Conservation (phyloP, 2,888 invertebrate species). For the Deilephila porcellus region DNA sequence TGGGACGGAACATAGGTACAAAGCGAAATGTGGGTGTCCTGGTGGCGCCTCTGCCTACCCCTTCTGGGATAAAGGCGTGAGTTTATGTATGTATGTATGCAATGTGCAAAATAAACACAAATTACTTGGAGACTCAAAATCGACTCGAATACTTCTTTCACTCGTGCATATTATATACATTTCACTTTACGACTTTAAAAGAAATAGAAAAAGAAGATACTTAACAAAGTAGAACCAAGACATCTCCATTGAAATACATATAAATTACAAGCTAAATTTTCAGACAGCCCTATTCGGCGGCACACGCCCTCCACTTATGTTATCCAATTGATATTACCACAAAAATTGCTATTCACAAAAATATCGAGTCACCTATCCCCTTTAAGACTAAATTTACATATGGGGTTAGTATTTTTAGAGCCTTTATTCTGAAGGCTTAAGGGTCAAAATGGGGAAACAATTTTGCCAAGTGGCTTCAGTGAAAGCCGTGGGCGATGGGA, state of each 20-base stretch:
- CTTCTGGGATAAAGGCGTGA: too few relatives aligned
- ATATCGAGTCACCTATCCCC: conserved; percentile 62
- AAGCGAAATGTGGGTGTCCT: too few relatives aligned
- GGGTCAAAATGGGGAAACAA: conserved; percentile 50
- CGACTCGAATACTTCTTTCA: too few relatives aligned
- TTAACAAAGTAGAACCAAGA: background rate
- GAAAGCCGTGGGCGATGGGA: conserved; percentile 50
- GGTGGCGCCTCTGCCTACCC: too few relatives aligned
- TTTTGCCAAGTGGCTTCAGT: conserved; percentile 50
- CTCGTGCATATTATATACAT: too few relatives aligned
- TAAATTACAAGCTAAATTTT: conserved; percentile 2
- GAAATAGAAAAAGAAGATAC: too few relatives aligned
- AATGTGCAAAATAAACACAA: too few relatives aligned
- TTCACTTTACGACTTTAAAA: too few relatives aligned
- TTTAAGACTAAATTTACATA: conserved; percentile 56
- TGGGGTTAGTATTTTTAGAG: conserved; percentile 37
- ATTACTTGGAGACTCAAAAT: too few relatives aligned
- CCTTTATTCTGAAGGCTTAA: conserved; percentile 49
- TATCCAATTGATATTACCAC: conserved; percentile 73
- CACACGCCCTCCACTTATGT: conserved; percentile 64
- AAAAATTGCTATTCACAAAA: conserved; percentile 72
- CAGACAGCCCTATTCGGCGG: conserved; percentile 28
- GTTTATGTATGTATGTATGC: too few relatives aligned
- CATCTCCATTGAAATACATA: background rate
- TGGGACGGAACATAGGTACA: too few relatives aligned